A percentile compares a stretch with the other conserved stretches of the same genome.
These are phyloP conservation scores for Ursus arctos DNA, from an alignment of 2,113 vertebrate species.

Conservation along the genomic window DNA sequence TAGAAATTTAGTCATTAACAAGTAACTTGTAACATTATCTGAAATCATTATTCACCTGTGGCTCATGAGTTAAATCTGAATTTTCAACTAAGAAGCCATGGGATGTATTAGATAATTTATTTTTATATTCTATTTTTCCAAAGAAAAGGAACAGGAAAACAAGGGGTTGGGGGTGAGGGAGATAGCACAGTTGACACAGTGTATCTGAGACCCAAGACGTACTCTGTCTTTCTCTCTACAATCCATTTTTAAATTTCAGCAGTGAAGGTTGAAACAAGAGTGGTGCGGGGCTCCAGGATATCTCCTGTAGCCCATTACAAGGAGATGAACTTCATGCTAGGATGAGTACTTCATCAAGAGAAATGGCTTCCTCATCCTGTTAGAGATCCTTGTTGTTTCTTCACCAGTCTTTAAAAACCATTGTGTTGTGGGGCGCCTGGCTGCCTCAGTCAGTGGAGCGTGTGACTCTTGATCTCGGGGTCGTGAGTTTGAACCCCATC, in stretches of 20 bases:
- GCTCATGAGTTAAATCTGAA: not conserved
- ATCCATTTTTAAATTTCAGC: not conserved
- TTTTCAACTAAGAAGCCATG: constrained; percentile 37
- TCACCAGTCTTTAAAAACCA: constrained; percentile 3
- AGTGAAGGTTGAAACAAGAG: not conserved
- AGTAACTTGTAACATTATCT: not conserved
- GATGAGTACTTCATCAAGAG: not conserved
- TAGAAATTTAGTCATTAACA: not conserved
- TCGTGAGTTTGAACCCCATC: not conserved
- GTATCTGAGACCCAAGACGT: not conserved
- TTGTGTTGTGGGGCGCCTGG: not conserved
- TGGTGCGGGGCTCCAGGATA: not conserved
- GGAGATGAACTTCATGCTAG: not conserved
- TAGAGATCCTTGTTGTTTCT: constrained; percentile 42
- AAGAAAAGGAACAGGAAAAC: constrained; percentile 25
- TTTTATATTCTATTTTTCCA: not conserved
- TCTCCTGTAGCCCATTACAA: not conserved
- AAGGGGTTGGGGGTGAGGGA: not conserved
- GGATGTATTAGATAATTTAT: not conserved
- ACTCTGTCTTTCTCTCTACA: not conserved
- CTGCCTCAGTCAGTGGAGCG: not conserved
- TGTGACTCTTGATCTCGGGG: not conserved
- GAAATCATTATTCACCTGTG: constrained; percentile 2
- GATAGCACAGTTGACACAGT: not conserved
- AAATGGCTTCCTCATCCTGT: not conserved